Base-by-base conservation (phyloP, 2,888 invertebrate genomes). In the Hyles lineata region DNA sequence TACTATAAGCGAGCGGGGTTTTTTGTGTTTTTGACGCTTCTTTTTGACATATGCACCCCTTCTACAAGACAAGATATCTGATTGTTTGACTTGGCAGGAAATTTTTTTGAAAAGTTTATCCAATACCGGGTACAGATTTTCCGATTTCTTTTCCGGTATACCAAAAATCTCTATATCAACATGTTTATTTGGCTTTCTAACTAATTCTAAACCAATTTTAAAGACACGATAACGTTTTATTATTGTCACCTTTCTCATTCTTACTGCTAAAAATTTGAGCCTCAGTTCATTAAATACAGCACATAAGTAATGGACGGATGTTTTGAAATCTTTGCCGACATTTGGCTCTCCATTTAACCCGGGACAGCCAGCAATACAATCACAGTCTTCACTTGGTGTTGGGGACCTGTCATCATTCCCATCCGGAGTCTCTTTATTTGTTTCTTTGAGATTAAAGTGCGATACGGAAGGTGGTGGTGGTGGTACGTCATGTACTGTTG, bases 11-110 rank as follows among this genome's bases (percentile, higher is more conserved):
- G n/a, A 7, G 55, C 55, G n/a, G n/a, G 55, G 55, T n/a, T n/a
- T 55, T 55, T 55, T 55, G n/a, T 5, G n/a, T 55, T 55, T 55
- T n/a, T 55, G 55, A n/a, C 55, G 55, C 55, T 55, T 55, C 55
- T 55, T 55, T 55, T 55, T 55, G 1, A 17, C 15, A 6, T 55
- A 6, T n/a, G 4, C 55, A n/a, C 19, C 17, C 55, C 55, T 55
- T 6, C 5, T 17, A 5, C 55, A 55, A 55, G 55, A 55, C 19
- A 55, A 17, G 6, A 55, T 17, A 6, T 55, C 55, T 19, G 55
- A 55, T 5, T 55, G 17, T 0, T 55, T 6, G 0, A 55, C n/a
- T 0, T 17, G 2, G n/a, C 55, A 55, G n/a, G 55, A 55, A n/a
- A 55, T 55, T 55, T 55, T 55, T 5, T 8, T 6, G 55, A 55